Conservation (phyloP, 1,140 invertebrate species). For the Muscidifurax raptorellus region DNA sequence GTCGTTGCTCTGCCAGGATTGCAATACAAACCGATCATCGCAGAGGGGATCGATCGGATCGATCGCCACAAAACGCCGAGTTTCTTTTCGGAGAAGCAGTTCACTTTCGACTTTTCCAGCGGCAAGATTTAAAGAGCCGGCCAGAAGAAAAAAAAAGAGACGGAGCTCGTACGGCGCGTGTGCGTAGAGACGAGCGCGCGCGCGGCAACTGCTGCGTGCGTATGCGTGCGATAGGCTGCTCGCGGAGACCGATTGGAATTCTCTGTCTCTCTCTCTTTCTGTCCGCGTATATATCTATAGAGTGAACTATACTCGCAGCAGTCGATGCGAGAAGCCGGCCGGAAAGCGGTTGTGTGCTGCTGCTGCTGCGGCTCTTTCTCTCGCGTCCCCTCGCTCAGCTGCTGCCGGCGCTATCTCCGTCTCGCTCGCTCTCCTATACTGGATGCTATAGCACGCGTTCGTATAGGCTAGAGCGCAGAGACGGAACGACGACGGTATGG, state of each 20-base stretch:
- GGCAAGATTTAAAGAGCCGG: not conserved
- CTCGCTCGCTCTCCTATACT: slow-evolving; percentile 16
- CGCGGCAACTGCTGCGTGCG: slow-evolving; percentile 11
- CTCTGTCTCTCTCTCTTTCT: slow-evolving; percentile 41
- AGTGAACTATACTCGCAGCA: slow-evolving; percentile 1
- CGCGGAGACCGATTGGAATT: not conserved
- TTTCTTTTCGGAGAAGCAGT: not conserved
- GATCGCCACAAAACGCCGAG: not conserved
- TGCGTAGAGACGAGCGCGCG: slow-evolving; percentile 27
- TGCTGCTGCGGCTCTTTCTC: not conserved
- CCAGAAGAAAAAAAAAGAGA: not conserved
- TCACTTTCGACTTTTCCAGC: not conserved
- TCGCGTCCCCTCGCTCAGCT: slow-evolving; percentile 35
- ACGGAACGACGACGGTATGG: slow-evolving; percentile 3
- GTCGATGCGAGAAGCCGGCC: slow-evolving; percentile 62
- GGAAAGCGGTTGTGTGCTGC: slow-evolving; percentile 64
- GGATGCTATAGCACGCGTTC: slow-evolving; percentile 6
- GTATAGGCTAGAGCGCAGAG: slow-evolving; percentile 48
- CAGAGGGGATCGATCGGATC: not conserved
- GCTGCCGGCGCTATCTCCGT: not conserved
- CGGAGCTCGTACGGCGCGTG: not conserved
- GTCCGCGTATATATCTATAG: slow-evolving; percentile 6
- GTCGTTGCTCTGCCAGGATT: too few relatives aligned
- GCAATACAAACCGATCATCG: not conserved
- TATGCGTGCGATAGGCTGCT: slow-evolving; percentile 33